Evolutionary conservation across 2,888 invertebrate genomes (phyloP), one percentile per base, ranked within the genome.

Genomic region (Seira ritae): DNA sequence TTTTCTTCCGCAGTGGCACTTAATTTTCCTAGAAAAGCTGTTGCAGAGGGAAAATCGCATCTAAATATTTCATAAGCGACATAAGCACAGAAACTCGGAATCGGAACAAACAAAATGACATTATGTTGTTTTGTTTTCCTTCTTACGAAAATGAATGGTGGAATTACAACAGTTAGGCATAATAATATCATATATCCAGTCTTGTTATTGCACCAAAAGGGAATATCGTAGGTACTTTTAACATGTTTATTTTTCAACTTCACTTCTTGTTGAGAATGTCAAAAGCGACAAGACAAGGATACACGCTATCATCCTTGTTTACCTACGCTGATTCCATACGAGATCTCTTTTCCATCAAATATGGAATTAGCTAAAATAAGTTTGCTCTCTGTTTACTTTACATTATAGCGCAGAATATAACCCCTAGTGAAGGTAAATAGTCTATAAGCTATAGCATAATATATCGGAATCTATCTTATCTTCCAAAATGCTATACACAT

Each of bases 221-320:
- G n/a, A n/a, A n/a, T n/a, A n/a, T n/a, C n/a, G n/a, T n/a, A n/a
- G n/a, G n/a, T n/a, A n/a, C n/a, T n/a, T n/a, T n/a, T n/a, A n/a
- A n/a, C 31, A 31, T 31, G 31, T 31, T n/a, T n/a, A n/a, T n/a
- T n/a, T n/a, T n/a, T n/a, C n/a, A n/a, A n/a, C n/a, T 31, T 31
- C 8, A 31, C 31, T 2, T 31, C 31, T 31, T 31, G 31, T 31
- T 31, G 31, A 50, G 12, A 50, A 50, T 50, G 50, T 50, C 50
- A 50, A 50, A n/a, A n/a, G 50, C 12, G 50, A 50, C 50, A 50
- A 50, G 50, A 50, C 50, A 50, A 50, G 50, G 50, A 50, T 50
- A 15, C 50, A 3, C 50, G 50, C 50, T n/a, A 50, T 50, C 17
- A n/a, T 50, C 50, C 50, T 50, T 50, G 3, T 50, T 50, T 50